Conservation (phyloP, 2,113 vertebrate species). For the Litocranius walleri region DNA sequence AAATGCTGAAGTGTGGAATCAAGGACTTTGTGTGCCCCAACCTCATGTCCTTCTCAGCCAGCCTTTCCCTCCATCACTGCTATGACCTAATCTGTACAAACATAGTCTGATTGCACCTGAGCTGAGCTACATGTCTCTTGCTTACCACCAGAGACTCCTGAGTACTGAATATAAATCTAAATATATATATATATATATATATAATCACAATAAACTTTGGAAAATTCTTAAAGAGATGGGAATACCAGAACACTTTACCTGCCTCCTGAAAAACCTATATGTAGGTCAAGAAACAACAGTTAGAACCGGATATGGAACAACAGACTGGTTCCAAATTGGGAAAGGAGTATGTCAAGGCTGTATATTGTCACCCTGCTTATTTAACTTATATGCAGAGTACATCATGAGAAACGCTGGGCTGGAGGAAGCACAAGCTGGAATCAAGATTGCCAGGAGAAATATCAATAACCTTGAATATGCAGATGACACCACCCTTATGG, state of each 20-base stretch:
- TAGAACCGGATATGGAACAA: not conserved
- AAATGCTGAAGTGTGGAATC: not conserved
- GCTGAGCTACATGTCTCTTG: not conserved
- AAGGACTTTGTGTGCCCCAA: not conserved
- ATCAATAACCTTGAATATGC: not conserved
- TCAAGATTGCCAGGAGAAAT: not conserved
- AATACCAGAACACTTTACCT: not conserved
- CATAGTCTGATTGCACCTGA: not conserved
- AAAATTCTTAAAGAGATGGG: not conserved
- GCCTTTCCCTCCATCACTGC: not conserved
- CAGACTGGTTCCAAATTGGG: not conserved
- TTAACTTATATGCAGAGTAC: not conserved
- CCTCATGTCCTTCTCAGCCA: not conserved
- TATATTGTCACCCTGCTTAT: not conserved
- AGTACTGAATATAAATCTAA: not conserved
- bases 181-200: not conserved
- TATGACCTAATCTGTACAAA: not conserved
- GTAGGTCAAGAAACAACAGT: not conserved
- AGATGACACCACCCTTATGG: not conserved
- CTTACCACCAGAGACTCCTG: not conserved
- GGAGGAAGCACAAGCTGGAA: not conserved
- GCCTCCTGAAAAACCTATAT: not conserved
- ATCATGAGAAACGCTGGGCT: not conserved
- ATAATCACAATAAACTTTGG: not conserved
- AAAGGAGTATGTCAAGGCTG: not conserved